A percentile compares a stretch with the other conserved stretches of the same genome.
Conservation (phyloP, 2,797 vertebrate genomes). For the Gadopsis bispinosus region DNA sequence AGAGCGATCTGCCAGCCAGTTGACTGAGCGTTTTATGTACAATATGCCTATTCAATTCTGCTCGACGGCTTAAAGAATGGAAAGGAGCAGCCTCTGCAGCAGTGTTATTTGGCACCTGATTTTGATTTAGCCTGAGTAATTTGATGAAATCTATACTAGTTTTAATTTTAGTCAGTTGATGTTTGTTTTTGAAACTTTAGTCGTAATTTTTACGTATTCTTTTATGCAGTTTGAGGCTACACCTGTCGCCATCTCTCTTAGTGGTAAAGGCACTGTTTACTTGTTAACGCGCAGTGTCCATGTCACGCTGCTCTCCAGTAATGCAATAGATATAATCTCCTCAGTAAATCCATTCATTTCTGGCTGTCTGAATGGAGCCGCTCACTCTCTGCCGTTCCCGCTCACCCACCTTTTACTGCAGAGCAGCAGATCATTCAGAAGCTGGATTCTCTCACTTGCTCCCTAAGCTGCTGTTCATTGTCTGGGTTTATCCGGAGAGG, state of each 20-base stretch:
- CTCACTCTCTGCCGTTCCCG: background rate
- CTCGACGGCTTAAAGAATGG: conserved; percentile 23
- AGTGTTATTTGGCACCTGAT: background rate
- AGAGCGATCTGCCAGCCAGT: conserved; percentile 56
- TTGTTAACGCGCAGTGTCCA: no score
- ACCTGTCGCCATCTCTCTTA: background rate
- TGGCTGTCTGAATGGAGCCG: no score
- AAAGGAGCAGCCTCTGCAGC: conserved; percentile 8
- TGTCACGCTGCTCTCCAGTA: background rate
- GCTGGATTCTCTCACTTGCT: background rate
- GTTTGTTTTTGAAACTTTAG: background rate
- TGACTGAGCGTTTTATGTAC: conserved; percentile 55
- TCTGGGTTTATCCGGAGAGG: no score
- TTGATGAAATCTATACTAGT: background rate
- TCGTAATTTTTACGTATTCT: background rate
- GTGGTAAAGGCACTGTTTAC: no score
- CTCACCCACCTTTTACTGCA: background rate
- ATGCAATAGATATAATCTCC: no score
- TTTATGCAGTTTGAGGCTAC: background rate
- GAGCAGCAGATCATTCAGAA: background rate
- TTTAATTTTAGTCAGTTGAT: background rate
- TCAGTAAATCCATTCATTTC: no score
- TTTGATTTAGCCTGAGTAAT: background rate
- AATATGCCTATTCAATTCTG: conserved; percentile 40
- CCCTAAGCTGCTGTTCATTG: no score